These are phyloP conservation scores for Anhinga anhinga DNA, from an alignment of 2,113 vertebrate genomes.

Conservation along the genomic window DNA sequence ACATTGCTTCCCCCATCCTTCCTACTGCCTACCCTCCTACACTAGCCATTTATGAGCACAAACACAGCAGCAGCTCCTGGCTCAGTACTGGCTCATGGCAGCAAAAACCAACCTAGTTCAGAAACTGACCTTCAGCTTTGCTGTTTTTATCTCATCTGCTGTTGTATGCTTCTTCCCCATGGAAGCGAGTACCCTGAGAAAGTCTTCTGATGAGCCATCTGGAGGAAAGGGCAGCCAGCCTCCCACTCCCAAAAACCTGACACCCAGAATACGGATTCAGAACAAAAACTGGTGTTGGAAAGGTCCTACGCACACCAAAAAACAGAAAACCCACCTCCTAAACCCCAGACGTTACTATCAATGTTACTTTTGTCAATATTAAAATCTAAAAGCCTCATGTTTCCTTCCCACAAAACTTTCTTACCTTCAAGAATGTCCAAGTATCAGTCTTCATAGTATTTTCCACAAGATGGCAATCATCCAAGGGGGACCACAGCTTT, in stretches of 20 bases:
- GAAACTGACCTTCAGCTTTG: slow-evolving; percentile 37
- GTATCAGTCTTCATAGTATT: accelerated
- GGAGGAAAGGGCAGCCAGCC: slow-evolving; percentile 32
- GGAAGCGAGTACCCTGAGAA: neutral
- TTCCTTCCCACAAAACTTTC: neutral
- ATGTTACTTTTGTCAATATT: neutral
- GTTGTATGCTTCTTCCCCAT: neutral
- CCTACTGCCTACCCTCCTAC: slow-evolving; percentile 2
- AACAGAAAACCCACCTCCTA: neutral
- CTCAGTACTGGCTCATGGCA: neutral
- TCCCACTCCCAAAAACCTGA: slow-evolving; percentile 10
- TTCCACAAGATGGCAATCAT: neutral
- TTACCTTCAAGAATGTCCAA: neutral
- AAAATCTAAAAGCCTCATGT: neutral
- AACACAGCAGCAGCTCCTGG: neutral
- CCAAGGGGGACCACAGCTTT: neutral
- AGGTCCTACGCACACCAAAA: neutral
- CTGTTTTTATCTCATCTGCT: neutral
- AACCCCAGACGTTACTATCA: neutral
- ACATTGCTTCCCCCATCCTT: neutral
- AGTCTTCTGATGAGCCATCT: slow-evolving; percentile 15
- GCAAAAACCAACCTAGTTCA: neutral
- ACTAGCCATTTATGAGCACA: neutral
- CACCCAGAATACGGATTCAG: neutral
- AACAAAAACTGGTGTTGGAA: neutral